Conservation (phyloP, 1,140 invertebrate species). For the Leptinotarsa defecta region DNA sequence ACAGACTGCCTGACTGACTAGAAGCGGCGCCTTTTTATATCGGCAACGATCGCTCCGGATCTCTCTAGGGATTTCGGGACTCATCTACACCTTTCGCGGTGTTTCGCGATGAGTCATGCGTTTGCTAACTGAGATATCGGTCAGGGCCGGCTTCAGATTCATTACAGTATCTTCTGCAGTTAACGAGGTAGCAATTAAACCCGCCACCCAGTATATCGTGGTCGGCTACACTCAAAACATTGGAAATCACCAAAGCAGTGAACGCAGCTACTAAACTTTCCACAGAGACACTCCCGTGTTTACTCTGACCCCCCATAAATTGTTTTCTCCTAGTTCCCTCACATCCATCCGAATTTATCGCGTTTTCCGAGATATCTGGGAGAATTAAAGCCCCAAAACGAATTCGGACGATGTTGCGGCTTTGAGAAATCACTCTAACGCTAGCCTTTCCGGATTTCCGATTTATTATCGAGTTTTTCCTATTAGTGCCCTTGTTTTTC, state of each 20-base stretch:
- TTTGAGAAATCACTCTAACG: background rate
- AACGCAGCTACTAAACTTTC: background rate
- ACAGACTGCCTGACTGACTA: no score
- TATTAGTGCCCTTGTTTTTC: background rate
- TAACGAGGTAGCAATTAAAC: no score
- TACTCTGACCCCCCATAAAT: background rate
- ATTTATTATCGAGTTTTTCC: conserved; percentile 1
- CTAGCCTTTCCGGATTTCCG: background rate
- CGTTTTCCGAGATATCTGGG: conserved; percentile 2
- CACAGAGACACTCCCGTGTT: background rate
- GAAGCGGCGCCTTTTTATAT: no score
- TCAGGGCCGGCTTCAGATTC: no score
- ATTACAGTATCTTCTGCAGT: no score
- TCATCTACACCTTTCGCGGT: no score
- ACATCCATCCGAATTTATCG: background rate
- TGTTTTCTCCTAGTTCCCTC: background rate
- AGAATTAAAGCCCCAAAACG: conserved; percentile 6
- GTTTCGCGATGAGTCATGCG: no score
- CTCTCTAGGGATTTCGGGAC: no score
- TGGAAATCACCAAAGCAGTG: background rate
- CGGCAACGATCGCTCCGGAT: no score
- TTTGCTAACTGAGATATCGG: no score
- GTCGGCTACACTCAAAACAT: no score
- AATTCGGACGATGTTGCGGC: background rate
- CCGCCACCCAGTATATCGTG: no score